A percentile compares a stretch with the other conserved stretches of the same genome.
Evolutionary conservation across 2,888 invertebrate species (phyloP).

Genomic region (Apamea monoglypha): DNA sequence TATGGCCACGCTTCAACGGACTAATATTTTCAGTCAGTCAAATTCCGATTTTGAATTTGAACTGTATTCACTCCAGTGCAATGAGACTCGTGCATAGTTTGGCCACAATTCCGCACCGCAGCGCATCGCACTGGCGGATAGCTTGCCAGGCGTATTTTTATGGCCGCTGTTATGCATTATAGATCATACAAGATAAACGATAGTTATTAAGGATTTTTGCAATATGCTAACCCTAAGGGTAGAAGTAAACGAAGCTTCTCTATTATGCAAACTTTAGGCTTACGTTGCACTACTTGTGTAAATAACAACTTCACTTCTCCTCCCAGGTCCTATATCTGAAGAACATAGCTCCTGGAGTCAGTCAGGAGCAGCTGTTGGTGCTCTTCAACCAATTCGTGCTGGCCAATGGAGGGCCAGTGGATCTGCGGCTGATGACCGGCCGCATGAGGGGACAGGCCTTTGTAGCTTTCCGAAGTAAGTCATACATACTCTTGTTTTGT

Average conservation of each 20-base stretch:
- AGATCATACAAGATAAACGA: too few species aligned
- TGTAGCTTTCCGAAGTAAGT: slow-evolving; percentile 88
- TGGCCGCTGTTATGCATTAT: not conserved
- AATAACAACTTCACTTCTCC: not conserved
- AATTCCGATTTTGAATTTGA: not conserved
- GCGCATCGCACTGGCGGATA: not conserved
- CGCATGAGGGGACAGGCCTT: slow-evolving; percentile 91
- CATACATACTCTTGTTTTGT: not conserved
- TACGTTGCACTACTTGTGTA: not conserved
- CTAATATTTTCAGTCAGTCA: not conserved
- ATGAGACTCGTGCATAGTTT: not conserved
- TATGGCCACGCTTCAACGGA: not conserved
- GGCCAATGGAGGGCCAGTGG: slow-evolving; percentile 84
- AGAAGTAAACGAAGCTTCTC: not conserved
- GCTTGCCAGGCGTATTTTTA: not conserved
- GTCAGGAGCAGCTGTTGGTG: slow-evolving; percentile 84
- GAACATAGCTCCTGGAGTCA: slow-evolving; percentile 88
- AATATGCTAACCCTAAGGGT: not conserved
- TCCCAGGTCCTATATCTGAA: slow-evolving; percentile 89
- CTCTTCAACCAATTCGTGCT: slow-evolving; percentile 87
- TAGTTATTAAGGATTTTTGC: too few species aligned
- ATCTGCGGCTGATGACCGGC: slow-evolving; percentile 87
- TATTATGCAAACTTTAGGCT: not conserved
- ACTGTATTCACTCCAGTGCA: not conserved
- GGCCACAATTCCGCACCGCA: too few species aligned